Evolutionary conservation across 2,113 vertebrate species (phyloP).

Genomic region (Polypterus bichir): DNA sequence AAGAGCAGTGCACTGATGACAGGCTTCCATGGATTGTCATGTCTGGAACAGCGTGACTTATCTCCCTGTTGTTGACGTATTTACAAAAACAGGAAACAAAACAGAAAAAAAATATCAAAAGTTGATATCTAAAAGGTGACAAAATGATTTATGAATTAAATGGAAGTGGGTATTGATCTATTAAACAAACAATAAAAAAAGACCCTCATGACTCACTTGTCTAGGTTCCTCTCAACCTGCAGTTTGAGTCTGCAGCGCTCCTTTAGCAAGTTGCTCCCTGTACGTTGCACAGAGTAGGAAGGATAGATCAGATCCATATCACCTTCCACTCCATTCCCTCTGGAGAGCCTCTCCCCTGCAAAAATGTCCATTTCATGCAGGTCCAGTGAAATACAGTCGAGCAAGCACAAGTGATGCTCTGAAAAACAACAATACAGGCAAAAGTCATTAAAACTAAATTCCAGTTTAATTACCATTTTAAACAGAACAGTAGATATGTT

Average conservation of each 20-base stretch:
- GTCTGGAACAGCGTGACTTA: constrained; percentile 80
- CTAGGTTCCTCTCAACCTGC: constrained; percentile 87
- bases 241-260: constrained; percentile 77
- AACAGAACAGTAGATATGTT: too few species aligned
- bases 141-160: not conserved
- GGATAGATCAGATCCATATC: constrained; percentile 67
- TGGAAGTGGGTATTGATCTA: not conserved
- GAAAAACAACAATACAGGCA: not conserved
- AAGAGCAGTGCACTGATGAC: constrained; percentile 82
- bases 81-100: not conserved
- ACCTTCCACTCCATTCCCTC: constrained; percentile 35
- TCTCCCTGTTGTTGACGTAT: constrained; percentile 51
- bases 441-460: not conserved
- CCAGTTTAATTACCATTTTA: too few species aligned
- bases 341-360: constrained; percentile 62
- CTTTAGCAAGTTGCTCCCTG: constrained; percentile 71
- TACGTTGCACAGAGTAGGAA: constrained; percentile 71
- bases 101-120: too few species aligned
- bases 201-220: constrained; percentile 58
- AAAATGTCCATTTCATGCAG: constrained; percentile 95
- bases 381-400: constrained; percentile 87
- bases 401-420: constrained; percentile 76
- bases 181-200: not conserved
- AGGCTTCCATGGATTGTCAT: constrained; percentile 77
- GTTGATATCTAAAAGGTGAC: too few species aligned